Evolutionary conservation across 2,888 invertebrate species (phyloP).

Genomic region (Synergus gifuensis): DNA sequence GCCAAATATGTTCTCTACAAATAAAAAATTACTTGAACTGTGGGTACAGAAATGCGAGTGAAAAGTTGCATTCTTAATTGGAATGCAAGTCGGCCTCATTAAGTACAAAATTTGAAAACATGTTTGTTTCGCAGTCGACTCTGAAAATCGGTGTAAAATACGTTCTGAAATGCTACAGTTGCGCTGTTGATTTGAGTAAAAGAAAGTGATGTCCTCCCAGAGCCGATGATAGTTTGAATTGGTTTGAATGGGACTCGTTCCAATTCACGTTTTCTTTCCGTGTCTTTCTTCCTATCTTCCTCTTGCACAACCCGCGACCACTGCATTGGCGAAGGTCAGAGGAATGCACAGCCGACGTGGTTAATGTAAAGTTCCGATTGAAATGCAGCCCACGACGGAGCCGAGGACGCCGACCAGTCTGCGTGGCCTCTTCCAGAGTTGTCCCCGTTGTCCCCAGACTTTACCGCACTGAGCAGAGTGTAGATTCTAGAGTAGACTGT

Average conservation of each 20-base stretch:
- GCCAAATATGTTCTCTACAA: too few species aligned
- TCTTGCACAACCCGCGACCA: constrained; percentile 57
- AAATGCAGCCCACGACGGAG: constrained; percentile 64
- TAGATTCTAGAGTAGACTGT: too few species aligned
- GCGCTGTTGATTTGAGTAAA: too few species aligned
- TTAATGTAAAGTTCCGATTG: constrained; percentile 63
- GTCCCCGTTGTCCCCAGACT: background rate
- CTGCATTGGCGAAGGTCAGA: constrained; percentile 60
- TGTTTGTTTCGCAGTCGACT: too few species aligned
- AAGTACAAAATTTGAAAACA: constrained; percentile 49
- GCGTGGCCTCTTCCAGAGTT: constrained; percentile 46
- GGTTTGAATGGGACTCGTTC: constrained; percentile 62
- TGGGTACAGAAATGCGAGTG: too few species aligned
- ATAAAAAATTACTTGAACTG: too few species aligned
- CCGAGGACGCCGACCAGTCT: constrained; percentile 69
- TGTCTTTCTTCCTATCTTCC: constrained; percentile 51
- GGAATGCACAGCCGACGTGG: constrained; percentile 58
- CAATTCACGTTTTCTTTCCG: constrained; percentile 60
- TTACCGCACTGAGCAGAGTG: too few species aligned
- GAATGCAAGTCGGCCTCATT: constrained; percentile 45
- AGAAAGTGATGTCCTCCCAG: too few species aligned
- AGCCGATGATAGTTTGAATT: constrained; percentile 37
- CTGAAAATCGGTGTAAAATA: constrained; percentile 39
- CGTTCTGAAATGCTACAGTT: too few species aligned
- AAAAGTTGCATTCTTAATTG: too few species aligned